These are phyloP conservation scores for Bradypus variegatus DNA, from an alignment of 2,797 vertebrate species.

Conservation along the genomic window DNA sequence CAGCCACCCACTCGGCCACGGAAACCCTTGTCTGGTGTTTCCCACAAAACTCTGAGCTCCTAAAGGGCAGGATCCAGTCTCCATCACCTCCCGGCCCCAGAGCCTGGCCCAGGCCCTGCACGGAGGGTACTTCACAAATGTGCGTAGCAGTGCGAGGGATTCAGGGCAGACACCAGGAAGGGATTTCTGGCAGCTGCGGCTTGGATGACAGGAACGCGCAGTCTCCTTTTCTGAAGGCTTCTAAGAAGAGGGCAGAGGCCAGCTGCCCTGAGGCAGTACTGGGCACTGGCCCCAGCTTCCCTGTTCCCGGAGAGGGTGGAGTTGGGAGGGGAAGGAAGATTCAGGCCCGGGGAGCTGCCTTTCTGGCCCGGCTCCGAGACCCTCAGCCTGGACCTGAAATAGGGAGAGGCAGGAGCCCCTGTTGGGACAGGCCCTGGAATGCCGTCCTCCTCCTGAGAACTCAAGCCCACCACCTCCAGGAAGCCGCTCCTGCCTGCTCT, in stretches of 20 bases:
- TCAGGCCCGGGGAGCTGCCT: background rate
- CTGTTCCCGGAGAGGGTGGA: slow-evolving; percentile 40
- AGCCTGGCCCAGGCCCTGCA: background rate
- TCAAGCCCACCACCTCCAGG: slow-evolving; percentile 26
- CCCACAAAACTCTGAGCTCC: background rate
- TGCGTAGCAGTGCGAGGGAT: background rate
- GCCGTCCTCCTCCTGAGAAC: background rate
- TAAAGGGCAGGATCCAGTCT: background rate
- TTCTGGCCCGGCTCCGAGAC: background rate
- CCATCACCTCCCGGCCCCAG: background rate
- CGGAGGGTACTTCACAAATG: background rate
- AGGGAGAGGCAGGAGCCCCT: background rate
- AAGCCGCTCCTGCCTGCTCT: background rate
- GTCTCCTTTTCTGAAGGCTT: slow-evolving; percentile 26
- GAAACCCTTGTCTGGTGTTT: background rate
- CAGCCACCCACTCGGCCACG: accelerated
- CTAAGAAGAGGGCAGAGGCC: slow-evolving; percentile 54
- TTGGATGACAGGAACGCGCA: slow-evolving; percentile 3
- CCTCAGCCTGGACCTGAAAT: background rate
- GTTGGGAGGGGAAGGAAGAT: background rate
- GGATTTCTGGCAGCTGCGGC: background rate
- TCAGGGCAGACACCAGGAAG: slow-evolving; percentile 23
- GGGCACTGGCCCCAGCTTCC: slow-evolving; percentile 54
- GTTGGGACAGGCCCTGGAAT: slow-evolving; percentile 16
- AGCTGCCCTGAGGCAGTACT: slow-evolving; percentile 22